Conservation (phyloP, 2,113 vertebrate genomes). For the Esox niger region DNA sequence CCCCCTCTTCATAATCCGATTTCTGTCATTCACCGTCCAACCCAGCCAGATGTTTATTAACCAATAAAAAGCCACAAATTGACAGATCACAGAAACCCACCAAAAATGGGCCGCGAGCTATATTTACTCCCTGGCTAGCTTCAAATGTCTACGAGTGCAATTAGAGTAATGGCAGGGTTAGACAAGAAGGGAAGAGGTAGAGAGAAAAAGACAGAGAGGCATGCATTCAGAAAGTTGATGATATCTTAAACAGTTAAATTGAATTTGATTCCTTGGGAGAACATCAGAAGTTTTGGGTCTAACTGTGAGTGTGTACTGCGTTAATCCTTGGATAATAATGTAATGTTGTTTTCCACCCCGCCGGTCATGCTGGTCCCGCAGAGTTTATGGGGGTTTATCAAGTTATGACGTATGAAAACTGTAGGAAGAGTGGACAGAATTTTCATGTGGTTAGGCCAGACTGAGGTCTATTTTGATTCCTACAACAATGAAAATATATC, state of each 20-base stretch:
- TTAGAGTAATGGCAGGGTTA: no score
- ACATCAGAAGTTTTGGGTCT: slow-evolving; percentile 24
- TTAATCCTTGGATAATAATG: slow-evolving; percentile 45
- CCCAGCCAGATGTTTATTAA: neutral
- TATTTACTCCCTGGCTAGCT: neutral
- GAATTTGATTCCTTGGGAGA: slow-evolving; percentile 23
- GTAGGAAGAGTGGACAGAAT: neutral
- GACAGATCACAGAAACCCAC: no score
- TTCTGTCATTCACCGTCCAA: neutral
- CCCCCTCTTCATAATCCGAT: no score
- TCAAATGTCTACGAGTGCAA: no score
- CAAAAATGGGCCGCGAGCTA: neutral
- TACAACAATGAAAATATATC: no score
- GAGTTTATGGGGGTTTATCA: slow-evolving; percentile 28
- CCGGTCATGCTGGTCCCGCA: neutral
- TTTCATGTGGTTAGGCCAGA: no score
- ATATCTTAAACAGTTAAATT: slow-evolving; percentile 32
- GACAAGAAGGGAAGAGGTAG: neutral
- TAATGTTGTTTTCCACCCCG: slow-evolving; percentile 17
- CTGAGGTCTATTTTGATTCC: no score
- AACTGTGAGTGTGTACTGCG: slow-evolving; percentile 23
- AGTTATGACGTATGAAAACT: slow-evolving; percentile 6
- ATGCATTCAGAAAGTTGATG: slow-evolving; percentile 2
- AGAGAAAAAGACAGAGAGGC: neutral
- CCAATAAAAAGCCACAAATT: neutral